Evolutionary conservation across 2,888 invertebrate species (phyloP), one percentile per base, ranked within the genome.

Genomic region (Norana najaformis): DNA sequence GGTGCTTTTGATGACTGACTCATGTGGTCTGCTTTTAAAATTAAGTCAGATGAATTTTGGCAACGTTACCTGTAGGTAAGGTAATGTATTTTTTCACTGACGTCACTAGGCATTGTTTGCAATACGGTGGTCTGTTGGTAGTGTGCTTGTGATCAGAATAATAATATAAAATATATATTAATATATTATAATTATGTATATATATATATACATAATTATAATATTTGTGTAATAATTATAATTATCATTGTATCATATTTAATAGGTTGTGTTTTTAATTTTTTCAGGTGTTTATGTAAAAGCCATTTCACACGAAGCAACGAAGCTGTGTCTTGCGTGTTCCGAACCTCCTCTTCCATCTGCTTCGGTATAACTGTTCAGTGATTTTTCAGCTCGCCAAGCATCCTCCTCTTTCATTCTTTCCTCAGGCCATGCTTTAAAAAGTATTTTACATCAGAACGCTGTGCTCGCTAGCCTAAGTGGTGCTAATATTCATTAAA

Each of bases 311-410:
- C 37, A 41, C 11, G 82, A 82, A 39, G 89, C 89, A n/a, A 89
- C 89, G 2, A 89, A 89, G n/a, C 83, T 89, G 37, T 89, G 89
- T 83, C 85, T 89, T 14, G 85, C 89, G 3, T 89, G 37, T 41
- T 89, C 89, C 2, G 83, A 82, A n/a, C 89, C 82, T 36, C 89
- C 89, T 8, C 89, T 89, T 38, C 37, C 83, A 38, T 89, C 89
- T 1, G 3, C 39, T 14, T 82, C 37, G 85, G 89, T 89, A 38
- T 47, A 41, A 41, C 41, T 41, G 41, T 41, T 41, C 69, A 6
- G 13, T n/a, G 30, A 69, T 69, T n/a, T 30, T 23, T 47, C 23
- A 23, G 47, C 69, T 69, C n/a, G n/a, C 30, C n/a, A 69, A n/a
- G n/a, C n/a, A n/a, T n/a, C n/a, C n/a, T n/a, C n/a, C n/a, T n/a